phyloP scores from a whole-genome alignment of 1,140 invertebrate genomes.

The Anoplophora glabripennis region DNA sequence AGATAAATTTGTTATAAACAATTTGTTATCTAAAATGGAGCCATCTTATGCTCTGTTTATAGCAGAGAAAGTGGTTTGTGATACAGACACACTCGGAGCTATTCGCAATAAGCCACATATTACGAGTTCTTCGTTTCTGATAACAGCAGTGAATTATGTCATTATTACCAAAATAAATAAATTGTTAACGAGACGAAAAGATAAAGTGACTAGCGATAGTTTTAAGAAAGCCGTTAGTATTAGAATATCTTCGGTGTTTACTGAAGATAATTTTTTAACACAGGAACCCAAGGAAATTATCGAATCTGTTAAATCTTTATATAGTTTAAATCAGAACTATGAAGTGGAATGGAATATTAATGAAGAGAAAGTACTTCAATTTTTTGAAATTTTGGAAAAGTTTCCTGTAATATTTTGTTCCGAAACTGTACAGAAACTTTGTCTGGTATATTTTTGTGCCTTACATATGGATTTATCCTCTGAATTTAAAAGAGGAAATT shows the following conservation, averaged over 20 bases:
- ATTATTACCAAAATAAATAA: constrained; percentile 35
- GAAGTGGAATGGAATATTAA: constrained; percentile 5
- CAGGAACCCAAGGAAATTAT: neutral
- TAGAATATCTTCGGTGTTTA: constrained; percentile 22
- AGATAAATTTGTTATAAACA: constrained; percentile 36
- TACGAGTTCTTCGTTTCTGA: constrained; percentile 24
- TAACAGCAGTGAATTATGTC: constrained; percentile 22
- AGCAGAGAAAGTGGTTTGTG: constrained; percentile 21
- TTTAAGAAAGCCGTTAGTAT: constrained; percentile 16
- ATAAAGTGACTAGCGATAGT: constrained; percentile 28
- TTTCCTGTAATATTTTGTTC: constrained; percentile 29
- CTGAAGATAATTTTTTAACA: constrained; percentile 19
- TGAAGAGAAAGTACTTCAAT: constrained; percentile 23
- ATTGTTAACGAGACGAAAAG: constrained; percentile 24
- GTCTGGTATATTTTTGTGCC: constrained; percentile 31
- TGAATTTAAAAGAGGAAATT: constrained; percentile 15
- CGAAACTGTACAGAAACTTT: constrained; percentile 23
- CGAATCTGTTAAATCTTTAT: neutral
- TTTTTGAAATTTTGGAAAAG: constrained; percentile 23
- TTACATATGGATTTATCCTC: constrained; percentile 26
- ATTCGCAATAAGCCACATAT: constrained; percentile 13
- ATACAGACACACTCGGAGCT: constrained; percentile 4
- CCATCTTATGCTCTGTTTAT: constrained; percentile 10
- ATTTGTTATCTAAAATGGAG: constrained; percentile 36
- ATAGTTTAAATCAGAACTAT: neutral